These are phyloP conservation scores for Mizuhopecten yessoensis DNA, from an alignment of 1,140 invertebrate genomes.

Conservation along the genomic window DNA sequence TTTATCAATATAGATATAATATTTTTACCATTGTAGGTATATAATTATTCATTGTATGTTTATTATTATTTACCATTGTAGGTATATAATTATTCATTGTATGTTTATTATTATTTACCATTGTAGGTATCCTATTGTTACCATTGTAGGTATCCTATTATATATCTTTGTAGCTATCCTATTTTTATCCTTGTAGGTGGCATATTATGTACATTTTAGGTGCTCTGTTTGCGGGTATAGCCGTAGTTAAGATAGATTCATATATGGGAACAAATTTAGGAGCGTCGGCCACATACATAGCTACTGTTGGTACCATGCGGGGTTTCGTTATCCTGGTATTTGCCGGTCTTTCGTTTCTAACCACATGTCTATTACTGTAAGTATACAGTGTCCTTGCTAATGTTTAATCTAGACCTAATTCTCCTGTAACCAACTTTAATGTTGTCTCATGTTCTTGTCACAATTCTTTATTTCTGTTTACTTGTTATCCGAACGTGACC, in stretches of 20 bases:
- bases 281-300: background rate
- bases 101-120: too few relatives aligned
- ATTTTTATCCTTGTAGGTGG: too few relatives aligned
- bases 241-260: background rate
- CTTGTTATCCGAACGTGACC: background rate
- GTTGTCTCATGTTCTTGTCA: background rate
- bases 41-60: too few relatives aligned
- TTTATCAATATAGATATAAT: too few relatives aligned
- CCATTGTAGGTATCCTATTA: too few relatives aligned
- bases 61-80: too few relatives aligned
- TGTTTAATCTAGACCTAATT: background rate
- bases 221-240: background rate
- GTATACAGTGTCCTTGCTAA: background rate
- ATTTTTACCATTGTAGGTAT: too few relatives aligned
- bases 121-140: too few relatives aligned
- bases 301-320: background rate
- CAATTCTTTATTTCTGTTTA: background rate
- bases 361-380: background rate
- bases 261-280: background rate
- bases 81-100: too few relatives aligned
- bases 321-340: background rate
- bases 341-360: background rate
- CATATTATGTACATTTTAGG: background rate
- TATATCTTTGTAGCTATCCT: too few relatives aligned
- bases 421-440: too few relatives aligned